Evolutionary conservation across 2,113 vertebrate genomes (phyloP).

Genomic region (Microtus richardsoni): DNA sequence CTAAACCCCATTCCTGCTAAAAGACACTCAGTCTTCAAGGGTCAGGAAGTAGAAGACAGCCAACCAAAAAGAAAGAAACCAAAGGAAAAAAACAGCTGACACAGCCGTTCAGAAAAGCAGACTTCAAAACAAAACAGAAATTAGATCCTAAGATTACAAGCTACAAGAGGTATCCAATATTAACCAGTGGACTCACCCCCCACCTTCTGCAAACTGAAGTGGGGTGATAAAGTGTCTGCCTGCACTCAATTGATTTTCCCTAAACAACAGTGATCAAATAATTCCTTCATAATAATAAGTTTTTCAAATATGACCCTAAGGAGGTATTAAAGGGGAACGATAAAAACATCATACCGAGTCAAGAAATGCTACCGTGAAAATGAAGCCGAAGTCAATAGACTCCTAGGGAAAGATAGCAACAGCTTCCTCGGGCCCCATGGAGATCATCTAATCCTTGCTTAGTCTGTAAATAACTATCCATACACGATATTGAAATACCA

Average conservation of each 20-base stretch:
- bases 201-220: not conserved
- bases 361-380: not conserved
- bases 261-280: not conserved
- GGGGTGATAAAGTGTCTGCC: too few relatives aligned
- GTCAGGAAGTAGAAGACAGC: not conserved
- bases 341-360: not conserved
- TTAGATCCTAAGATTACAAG: not conserved
- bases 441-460: not conserved
- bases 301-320: not conserved
- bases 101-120: not conserved
- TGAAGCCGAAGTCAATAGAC: not conserved
- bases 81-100: not conserved
- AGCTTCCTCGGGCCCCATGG: accelerated
- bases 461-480: not conserved
- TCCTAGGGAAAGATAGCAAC: not conserved
- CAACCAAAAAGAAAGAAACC: not conserved
- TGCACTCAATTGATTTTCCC: not conserved
- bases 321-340: not conserved
- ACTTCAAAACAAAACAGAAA: not conserved
- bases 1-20: not conserved
- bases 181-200: not conserved
- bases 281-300: not conserved
- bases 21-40: not conserved
- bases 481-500: too few relatives aligned
- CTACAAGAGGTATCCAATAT: not conserved